Percentiles rank a stretch among this genome's conserved stretches.
phyloP scores from a whole-genome alignment of 2,113 vertebrate genomes.

The Lepus americanus region DNA sequence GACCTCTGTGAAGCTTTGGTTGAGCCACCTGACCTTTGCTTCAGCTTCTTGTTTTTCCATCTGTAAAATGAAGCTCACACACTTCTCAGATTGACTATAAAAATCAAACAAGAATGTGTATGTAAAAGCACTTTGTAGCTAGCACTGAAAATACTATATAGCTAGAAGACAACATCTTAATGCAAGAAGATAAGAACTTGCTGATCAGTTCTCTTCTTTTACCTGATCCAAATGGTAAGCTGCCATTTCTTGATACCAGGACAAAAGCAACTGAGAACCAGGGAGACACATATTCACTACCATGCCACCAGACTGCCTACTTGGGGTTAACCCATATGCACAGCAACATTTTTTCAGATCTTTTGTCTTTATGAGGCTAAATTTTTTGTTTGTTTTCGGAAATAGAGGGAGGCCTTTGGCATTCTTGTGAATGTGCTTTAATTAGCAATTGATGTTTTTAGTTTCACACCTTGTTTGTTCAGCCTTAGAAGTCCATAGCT shows the following conservation, averaged over 20 bases:
- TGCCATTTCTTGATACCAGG: neutral
- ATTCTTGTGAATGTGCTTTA: neutral
- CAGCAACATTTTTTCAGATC: neutral
- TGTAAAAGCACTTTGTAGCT: neutral
- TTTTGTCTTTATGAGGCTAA: neutral
- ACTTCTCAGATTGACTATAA: neutral
- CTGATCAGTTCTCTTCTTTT: neutral
- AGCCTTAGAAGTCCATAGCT: neutral
- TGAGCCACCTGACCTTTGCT: neutral
- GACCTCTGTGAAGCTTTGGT: neutral
- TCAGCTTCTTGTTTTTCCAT: neutral
- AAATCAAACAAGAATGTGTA: neutral
- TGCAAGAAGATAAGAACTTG: neutral
- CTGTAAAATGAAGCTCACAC: neutral
- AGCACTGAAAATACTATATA: neutral
- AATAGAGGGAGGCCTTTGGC: conserved; percentile 4
- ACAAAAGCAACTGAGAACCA: neutral
- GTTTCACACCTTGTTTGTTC: neutral
- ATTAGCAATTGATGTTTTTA: neutral
- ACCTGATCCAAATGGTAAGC: neutral
- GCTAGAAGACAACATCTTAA: conserved; percentile 19
- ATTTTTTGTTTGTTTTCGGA: neutral
- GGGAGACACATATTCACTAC: neutral
- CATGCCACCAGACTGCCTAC: neutral
- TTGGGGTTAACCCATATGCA: neutral